These are phyloP conservation scores for Rhagophthalmus giganteus DNA, from an alignment of 2,888 invertebrate species.

Conservation along the genomic window DNA sequence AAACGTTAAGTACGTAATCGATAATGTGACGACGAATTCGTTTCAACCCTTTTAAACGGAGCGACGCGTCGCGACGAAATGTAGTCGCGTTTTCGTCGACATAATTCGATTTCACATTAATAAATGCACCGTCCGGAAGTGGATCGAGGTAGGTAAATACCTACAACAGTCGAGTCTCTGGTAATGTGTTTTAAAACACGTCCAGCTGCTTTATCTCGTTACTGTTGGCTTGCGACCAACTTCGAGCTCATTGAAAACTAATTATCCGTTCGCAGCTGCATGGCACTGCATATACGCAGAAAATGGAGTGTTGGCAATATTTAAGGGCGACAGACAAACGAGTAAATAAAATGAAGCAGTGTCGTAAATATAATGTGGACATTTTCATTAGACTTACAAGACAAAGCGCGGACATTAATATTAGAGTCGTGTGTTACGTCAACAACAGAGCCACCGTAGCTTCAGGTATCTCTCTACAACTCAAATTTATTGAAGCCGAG, in stretches of 20 bases:
- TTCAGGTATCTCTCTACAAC: slow-evolving; percentile 32
- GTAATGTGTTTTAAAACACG: slow-evolving; percentile 17
- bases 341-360: slow-evolving; percentile 30
- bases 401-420: slow-evolving; percentile 31
- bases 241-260: slow-evolving; percentile 30
- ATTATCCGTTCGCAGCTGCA: slow-evolving; percentile 26
- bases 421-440: slow-evolving; percentile 31
- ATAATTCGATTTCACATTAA: slow-evolving; percentile 28
- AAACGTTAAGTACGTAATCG: slow-evolving; percentile 10
- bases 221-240: slow-evolving; percentile 28
- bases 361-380: slow-evolving; percentile 29
- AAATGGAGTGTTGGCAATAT: slow-evolving; percentile 20
- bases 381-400: slow-evolving; percentile 29
- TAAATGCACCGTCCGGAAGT: slow-evolving; percentile 15
- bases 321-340: slow-evolving; percentile 15
- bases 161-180: slow-evolving; percentile 10
- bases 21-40: slow-evolving; percentile 16
- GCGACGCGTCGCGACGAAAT: slow-evolving; percentile 3
- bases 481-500: slow-evolving; percentile 35
- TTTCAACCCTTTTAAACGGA: slow-evolving; percentile 13
- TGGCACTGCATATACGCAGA: slow-evolving; percentile 12
- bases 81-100: slow-evolving; percentile 10
- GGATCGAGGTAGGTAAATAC: slow-evolving; percentile 10
- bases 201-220: slow-evolving; percentile 13
- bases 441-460: slow-evolving; percentile 25